Conservation (phyloP, 37 sponge, comb jelly and placozoan genomes). For the Aplysina aerophoba region DNA sequence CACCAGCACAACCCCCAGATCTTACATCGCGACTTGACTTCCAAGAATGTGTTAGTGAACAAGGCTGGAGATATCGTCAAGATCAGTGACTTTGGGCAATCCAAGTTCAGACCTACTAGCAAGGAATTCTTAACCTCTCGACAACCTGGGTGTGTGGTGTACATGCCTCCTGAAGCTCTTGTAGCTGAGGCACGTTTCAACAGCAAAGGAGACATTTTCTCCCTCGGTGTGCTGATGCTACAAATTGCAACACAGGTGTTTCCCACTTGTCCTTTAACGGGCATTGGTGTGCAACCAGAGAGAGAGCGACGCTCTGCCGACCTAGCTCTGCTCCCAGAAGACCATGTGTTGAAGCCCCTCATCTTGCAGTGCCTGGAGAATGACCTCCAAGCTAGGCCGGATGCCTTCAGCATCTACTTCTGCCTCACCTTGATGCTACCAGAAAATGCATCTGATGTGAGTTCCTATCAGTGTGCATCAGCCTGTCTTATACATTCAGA, state of each 20-base stretch:
- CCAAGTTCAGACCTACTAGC: not conserved
- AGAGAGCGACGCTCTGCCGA: not conserved
- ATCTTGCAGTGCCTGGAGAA: not conserved
- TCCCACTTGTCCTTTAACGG: not conserved
- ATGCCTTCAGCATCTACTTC: not conserved
- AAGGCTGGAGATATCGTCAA: not conserved
- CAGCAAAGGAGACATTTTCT: not conserved
- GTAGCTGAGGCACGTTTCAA: not conserved
- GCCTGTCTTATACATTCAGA: too few species aligned
- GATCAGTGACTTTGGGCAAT: constrained; percentile 10
- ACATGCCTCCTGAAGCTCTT: not conserved
- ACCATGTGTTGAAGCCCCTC: not conserved
- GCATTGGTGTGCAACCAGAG: not conserved
- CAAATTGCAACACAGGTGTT: not conserved
- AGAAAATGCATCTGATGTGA: too few species aligned
- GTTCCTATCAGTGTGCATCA: too few species aligned
- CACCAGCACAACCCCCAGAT: constrained; percentile 16
- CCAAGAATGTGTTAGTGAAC: not conserved
- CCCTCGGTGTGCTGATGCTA: constrained; percentile 3
- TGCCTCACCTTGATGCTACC: too few species aligned
- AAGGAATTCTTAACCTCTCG: not conserved
- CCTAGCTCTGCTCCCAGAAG: not conserved
- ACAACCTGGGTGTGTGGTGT: not conserved
- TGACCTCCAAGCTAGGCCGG: not conserved
- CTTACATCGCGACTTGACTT: not conserved